These are phyloP conservation scores for Nymphicus hollandicus DNA, from an alignment of 2,113 vertebrate species.

Conservation along the genomic window DNA sequence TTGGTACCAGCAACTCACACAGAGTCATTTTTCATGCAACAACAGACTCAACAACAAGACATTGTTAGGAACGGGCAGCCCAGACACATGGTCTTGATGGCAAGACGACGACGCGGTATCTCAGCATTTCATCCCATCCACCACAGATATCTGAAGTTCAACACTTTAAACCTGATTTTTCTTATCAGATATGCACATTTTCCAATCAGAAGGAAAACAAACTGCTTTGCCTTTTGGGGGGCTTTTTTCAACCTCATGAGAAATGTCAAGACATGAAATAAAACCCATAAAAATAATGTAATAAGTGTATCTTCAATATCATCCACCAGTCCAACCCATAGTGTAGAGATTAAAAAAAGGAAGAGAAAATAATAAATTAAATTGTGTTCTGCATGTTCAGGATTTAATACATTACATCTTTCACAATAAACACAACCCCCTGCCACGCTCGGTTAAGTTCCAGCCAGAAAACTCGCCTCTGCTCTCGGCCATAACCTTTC, in stretches of 20 bases:
- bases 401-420: background rate
- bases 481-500: background rate
- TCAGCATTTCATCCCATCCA: background rate
- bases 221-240: background rate
- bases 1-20: conserved; percentile 36
- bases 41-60: conserved; percentile 26
- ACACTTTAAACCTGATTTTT: background rate
- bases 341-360: background rate
- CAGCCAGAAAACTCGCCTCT: background rate
- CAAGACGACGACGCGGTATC: background rate
- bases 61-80: conserved; percentile 40
- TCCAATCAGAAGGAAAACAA: background rate
- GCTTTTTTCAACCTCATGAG: background rate
- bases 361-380: background rate
- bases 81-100: background rate
- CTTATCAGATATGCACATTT: background rate
- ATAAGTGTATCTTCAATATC: background rate
- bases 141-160: background rate
- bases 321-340: background rate
- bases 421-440: background rate
- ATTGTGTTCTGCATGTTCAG: background rate
- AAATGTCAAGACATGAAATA: background rate
- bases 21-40: conserved; percentile 13
- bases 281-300: background rate
- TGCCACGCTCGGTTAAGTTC: background rate